Evolutionary conservation across 2,113 vertebrate species (phyloP).

Genomic region (Larimichthys crocea): DNA sequence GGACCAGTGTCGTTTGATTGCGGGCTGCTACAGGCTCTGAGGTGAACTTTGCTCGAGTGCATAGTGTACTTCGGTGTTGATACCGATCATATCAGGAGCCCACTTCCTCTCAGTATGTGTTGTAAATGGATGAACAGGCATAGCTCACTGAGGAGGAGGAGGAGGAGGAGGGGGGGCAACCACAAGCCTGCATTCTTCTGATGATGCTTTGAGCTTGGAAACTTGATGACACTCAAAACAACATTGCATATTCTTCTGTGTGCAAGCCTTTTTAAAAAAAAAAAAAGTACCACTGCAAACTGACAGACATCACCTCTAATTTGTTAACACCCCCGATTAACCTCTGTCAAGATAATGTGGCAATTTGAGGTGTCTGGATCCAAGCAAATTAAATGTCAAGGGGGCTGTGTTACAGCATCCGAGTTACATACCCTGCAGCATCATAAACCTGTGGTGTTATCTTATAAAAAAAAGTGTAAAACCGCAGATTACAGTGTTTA

Average conservation of each 20-base stretch:
- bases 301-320: constrained; percentile 60
- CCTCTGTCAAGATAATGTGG: constrained; percentile 58
- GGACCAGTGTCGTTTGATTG: not conserved
- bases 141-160: not conserved
- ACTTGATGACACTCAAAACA: constrained; percentile 44
- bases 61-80: not conserved
- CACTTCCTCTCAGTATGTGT: constrained; percentile 4
- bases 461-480: constrained; percentile 67
- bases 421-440: constrained; percentile 59
- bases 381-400: constrained; percentile 66
- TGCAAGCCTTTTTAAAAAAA: not conserved
- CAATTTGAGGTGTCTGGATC: constrained; percentile 57
- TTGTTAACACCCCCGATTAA: constrained; percentile 67
- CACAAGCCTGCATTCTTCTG: constrained; percentile 46
- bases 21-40: not conserved
- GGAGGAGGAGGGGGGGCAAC: not conserved
- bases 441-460: constrained; percentile 53
- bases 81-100: constrained; percentile 28
- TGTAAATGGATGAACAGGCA: constrained; percentile 18
- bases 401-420: constrained; percentile 24
- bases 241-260: constrained; percentile 4
- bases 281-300: not conserved
- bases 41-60: constrained; percentile 46
- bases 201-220: constrained; percentile 42
- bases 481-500: constrained; percentile 59